phyloP scores from a whole-genome alignment of 1,140 invertebrate species.

The Trichonephila inaurata region DNA sequence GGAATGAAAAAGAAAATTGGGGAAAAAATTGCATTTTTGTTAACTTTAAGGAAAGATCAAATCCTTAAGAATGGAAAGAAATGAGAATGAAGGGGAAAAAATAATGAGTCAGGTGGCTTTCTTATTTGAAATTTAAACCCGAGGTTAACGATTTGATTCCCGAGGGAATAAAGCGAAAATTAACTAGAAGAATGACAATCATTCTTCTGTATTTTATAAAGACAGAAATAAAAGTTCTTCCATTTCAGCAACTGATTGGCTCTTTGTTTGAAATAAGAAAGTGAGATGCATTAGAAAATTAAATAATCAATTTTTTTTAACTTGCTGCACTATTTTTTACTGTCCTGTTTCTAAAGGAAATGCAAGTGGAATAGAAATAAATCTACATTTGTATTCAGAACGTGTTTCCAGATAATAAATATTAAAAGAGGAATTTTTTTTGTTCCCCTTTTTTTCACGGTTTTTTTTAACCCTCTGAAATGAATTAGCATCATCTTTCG shows the following conservation, averaged over 20 bases:
- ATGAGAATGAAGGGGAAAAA: neutral
- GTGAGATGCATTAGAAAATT: conserved; percentile 58
- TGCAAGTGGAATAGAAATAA: conserved; percentile 17
- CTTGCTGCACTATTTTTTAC: neutral
- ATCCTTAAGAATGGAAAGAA: conserved; percentile 11
- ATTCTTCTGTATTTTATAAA: conserved; percentile 16
- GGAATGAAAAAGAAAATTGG: neutral
- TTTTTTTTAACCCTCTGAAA: neutral
- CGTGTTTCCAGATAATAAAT: conserved; percentile 29
- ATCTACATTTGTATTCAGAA: conserved; percentile 41
- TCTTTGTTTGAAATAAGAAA: conserved; percentile 54
- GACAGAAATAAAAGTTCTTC: conserved; percentile 7
- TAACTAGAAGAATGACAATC: conserved; percentile 55
- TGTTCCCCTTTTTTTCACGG: neutral
- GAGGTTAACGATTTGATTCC: neutral
- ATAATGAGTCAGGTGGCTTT: neutral
- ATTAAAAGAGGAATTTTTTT: neutral
- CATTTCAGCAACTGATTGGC: conserved; percentile 46
- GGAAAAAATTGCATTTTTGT: neutral
- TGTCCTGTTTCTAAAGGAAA: neutral
- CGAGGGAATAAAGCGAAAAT: conserved; percentile 40
- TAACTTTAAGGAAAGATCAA: conserved; percentile 21
- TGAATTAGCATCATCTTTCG: neutral
- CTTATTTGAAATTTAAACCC: conserved; percentile 53
- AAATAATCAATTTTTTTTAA: conserved; percentile 58